These are phyloP conservation scores for Oncopodura yosiiana DNA, from an alignment of 1,140 invertebrate genomes.

Conservation along the genomic window DNA sequence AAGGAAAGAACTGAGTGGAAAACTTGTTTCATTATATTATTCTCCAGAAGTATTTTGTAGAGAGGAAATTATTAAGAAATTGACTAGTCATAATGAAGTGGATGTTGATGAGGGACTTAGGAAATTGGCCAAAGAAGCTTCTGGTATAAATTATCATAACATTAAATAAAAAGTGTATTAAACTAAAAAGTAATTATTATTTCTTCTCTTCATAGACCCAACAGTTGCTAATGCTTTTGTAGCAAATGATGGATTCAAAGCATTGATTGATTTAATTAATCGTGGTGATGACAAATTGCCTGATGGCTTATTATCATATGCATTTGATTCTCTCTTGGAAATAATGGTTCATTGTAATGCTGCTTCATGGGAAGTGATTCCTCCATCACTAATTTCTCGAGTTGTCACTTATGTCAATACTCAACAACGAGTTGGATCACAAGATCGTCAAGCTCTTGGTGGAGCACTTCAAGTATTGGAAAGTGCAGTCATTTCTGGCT, in stretches of 20 bases:
- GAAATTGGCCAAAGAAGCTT: conserved; percentile 17
- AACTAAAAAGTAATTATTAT: too few species aligned
- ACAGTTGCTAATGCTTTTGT: conserved; percentile 29
- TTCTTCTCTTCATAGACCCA: conserved; percentile 22
- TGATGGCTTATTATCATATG: conserved; percentile 13
- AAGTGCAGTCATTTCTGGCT: conserved; percentile 20
- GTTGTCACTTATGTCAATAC: conserved; percentile 19
- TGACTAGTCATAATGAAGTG: conserved; percentile 7
- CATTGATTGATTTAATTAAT: conserved; percentile 28
- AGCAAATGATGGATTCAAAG: conserved; percentile 13
- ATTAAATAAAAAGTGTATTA: too few species aligned
- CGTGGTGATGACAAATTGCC: conserved; percentile 26
- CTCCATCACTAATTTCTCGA: conserved; percentile 23
- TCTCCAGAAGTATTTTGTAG: conserved; percentile 25
- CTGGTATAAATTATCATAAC: too few species aligned
- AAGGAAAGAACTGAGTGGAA: conserved; percentile 28
- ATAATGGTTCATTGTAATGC: conserved; percentile 20
- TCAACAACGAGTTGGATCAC: conserved; percentile 11
- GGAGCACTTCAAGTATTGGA: conserved; percentile 30
- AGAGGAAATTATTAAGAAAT: conserved; percentile 26
- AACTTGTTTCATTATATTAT: conserved; percentile 23
- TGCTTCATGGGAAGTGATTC: conserved; percentile 30
- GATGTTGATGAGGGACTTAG: conserved; percentile 18
- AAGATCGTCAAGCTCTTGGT: conserved; percentile 15
- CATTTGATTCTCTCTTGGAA: conserved; percentile 26